Evolutionary conservation across 2,113 vertebrate species (phyloP).

Genomic region (Anoura caudifer): DNA sequence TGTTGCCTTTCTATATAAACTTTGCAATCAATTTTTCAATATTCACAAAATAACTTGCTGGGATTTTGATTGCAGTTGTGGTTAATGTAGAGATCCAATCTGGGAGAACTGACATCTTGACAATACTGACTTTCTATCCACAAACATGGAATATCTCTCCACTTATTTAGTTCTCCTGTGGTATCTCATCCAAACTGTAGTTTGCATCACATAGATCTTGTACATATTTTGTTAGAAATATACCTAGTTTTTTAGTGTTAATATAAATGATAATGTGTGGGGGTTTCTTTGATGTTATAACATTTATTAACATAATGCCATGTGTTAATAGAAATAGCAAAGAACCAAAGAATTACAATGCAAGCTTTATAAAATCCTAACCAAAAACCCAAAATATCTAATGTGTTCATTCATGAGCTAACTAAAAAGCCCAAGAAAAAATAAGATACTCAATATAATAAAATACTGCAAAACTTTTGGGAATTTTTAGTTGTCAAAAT

Average conservation of each 20-base stretch:
- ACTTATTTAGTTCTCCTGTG: not conserved
- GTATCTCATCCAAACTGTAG: not conserved
- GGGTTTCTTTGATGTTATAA: constrained; percentile 91
- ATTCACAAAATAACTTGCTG: not conserved
- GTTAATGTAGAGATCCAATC: not conserved
- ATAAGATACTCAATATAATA: constrained; percentile 88
- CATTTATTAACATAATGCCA: constrained; percentile 97
- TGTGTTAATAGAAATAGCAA: constrained; percentile 92
- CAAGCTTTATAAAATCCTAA: constrained; percentile 93
- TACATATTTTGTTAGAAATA: not conserved
- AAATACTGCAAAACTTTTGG: constrained; percentile 91
- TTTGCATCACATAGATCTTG: not conserved
- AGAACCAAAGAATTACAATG: constrained; percentile 95
- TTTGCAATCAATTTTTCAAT: not conserved
- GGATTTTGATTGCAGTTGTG: not conserved
- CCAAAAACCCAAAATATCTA: constrained; percentile 87
- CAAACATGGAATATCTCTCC: not conserved
- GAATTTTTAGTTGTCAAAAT: constrained; percentile 90
- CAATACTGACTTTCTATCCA: not conserved
- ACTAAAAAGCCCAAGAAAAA: constrained; percentile 88
- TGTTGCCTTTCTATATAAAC: not conserved
- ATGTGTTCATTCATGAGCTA: constrained; percentile 88
- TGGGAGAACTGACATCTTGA: not conserved
- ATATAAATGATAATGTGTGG: not conserved
- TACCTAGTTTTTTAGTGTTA: not conserved